Conservation (phyloP, 1,140 invertebrate species). For the Heliothis virescens region DNA sequence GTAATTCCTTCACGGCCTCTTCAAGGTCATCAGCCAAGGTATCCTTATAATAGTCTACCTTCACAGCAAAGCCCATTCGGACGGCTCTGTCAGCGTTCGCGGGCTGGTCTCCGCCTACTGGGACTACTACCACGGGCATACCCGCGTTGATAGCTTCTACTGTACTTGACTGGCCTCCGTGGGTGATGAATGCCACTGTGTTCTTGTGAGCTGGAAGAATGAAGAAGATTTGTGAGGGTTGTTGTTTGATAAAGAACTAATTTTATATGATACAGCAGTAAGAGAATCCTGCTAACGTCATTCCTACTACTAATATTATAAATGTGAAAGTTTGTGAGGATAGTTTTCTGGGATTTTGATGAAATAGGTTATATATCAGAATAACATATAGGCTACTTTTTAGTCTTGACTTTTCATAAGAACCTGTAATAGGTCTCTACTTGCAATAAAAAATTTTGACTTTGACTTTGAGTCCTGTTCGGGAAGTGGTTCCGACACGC, state of each 20-base stretch:
- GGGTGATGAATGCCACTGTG: conserved; percentile 87
- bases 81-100: conserved; percentile 54
- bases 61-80: conserved; percentile 52
- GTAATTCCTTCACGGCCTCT: conserved; percentile 53
- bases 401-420: no score
- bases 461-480: no score
- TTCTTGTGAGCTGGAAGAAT: conserved; percentile 63
- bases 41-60: conserved; percentile 43
- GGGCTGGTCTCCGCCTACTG: conserved; percentile 87
- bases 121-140: conserved; percentile 88
- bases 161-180: conserved; percentile 88
- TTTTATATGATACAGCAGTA: not conserved
- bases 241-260: not conserved
- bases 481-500: no score
- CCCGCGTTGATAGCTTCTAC: conserved; percentile 87
- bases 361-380: no score
- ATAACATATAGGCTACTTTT: no score
- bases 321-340: no score
- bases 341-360: no score
- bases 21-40: conserved; percentile 52
- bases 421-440: no score
- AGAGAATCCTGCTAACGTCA: no score
- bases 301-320: no score
- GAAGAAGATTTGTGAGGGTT: not conserved
- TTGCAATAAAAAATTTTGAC: no score